Percentiles rank a stretch among this genome's conserved stretches.
phyloP scores from a whole-genome alignment of 2,113 vertebrate species.

The Pangasianodon gigas region DNA sequence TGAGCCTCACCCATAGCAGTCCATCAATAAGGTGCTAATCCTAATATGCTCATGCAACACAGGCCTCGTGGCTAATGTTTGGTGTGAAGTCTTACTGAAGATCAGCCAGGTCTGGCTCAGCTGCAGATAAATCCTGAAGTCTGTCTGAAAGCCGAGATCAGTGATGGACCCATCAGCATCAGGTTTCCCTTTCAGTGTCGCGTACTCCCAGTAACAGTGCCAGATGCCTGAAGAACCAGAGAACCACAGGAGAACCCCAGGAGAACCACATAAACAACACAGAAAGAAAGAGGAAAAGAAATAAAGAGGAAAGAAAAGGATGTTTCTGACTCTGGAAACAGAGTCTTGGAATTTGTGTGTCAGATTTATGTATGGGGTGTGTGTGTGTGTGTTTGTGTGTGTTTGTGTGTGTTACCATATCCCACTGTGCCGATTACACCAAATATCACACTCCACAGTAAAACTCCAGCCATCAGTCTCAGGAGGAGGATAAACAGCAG shows the following conservation, averaged over 20 bases:
- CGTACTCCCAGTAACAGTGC: slow-evolving; percentile 87
- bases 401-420: slow-evolving; percentile 78
- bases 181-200: slow-evolving; percentile 72
- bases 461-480: slow-evolving; percentile 85
- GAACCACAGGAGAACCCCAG: neutral
- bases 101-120: slow-evolving; percentile 90
- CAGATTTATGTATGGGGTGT: neutral
- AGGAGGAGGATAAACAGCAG: slow-evolving; percentile 88
- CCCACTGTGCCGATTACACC: slow-evolving; percentile 81
- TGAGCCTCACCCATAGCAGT: neutral
- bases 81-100: slow-evolving; percentile 75
- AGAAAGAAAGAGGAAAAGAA: slow-evolving; percentile 6
- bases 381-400: neutral
- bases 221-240: slow-evolving; percentile 79
- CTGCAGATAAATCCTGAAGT: slow-evolving; percentile 84
- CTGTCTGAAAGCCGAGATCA: slow-evolving; percentile 85
- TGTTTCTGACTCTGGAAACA: neutral
- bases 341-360: neutral
- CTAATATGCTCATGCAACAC: neutral
- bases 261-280: neutral
- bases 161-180: slow-evolving; percentile 79
- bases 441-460: slow-evolving; percentile 89
- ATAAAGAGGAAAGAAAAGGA: neutral
- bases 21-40: neutral
- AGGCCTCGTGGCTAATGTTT: neutral